Evolutionary conservation across 2,888 invertebrate genomes (phyloP), one percentile per base, ranked within the genome.

Genomic region (Stenchaetothrips biformis): DNA sequence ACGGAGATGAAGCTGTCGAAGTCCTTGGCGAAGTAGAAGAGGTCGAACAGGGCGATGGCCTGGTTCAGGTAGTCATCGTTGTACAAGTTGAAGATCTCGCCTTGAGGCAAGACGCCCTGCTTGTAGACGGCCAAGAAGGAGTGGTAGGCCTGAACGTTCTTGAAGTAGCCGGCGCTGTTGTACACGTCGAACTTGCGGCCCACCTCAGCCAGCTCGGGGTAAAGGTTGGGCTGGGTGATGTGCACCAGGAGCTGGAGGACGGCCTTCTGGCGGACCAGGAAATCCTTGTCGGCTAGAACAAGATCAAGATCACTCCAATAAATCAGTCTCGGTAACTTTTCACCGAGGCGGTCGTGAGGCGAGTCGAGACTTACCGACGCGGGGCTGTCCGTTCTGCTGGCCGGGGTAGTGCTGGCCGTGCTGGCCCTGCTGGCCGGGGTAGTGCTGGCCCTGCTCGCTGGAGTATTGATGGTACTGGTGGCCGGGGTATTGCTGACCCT

Each of bases 21-120:
- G 85, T 92, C 91, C 85, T 92, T 92, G 83, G 93, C 92, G 81
- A 91, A 91, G 87, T 89, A 90, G 83, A 94, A 88, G 80, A 92
- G 87, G 85, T 92, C 90, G 87, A 92, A 92, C 37, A 94, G 86
- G 9, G 90, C 90, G 7, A 89, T 85, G 16, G 90, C 91, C 85
- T 94, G 91, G 83, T 90, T 89, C 79, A 89, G 87, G 81, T 93
- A 92, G 67, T 88, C 87, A 80, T 89, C 88, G 85, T 92, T 88
- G 85, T 89, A 90, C 85, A 90, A 88, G 25, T 91, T 91, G 88
- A 91, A 93, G 18, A 91, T 87, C 82, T 91, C 88, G 77, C 89
- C 89, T 49, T 84, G 82, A 0, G 91, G 91, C 78, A 93, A 86
- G 82, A 89, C 86, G 62, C 91, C 91, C 62, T 89, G 85, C 79